Percentiles rank a stretch among this genome's conserved stretches.
phyloP scores from a whole-genome alignment of 2,113 vertebrate species.

The Colius striatus region DNA sequence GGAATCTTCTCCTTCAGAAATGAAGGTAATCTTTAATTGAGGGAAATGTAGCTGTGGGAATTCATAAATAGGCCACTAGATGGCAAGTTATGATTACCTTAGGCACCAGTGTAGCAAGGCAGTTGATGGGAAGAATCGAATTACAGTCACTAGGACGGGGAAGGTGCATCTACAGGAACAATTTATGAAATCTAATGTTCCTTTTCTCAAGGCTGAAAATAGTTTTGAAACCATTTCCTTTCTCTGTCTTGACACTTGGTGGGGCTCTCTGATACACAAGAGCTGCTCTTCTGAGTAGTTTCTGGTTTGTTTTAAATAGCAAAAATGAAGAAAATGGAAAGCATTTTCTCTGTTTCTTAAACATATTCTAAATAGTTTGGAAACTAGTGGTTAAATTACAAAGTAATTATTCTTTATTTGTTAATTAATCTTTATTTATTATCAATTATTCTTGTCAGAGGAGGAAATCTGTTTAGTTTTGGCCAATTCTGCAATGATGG shows the following conservation, averaged over 20 bases:
- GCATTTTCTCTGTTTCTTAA: background rate
- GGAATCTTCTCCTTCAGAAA: background rate
- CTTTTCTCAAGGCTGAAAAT: background rate
- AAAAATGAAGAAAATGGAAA: background rate
- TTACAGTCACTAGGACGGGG: accelerated
- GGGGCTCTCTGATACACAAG: background rate
- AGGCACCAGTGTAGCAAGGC: background rate
- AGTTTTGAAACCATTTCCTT: background rate
- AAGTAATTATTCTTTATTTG: background rate
- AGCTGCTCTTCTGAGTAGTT: background rate
- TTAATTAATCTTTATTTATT: too few species aligned
- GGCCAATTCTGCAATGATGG: background rate
- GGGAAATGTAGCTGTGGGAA: background rate
- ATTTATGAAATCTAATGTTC: background rate
- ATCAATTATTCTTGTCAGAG: background rate
- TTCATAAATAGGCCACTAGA: background rate
- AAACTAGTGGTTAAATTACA: background rate
- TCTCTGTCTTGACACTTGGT: background rate
- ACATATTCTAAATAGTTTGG: background rate
- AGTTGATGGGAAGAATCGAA: background rate
- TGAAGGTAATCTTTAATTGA: accelerated
- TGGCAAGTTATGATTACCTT: background rate
- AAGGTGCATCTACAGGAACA: background rate
- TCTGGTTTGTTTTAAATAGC: background rate
- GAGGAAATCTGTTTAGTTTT: background rate